phyloP scores from a whole-genome alignment of 2,888 invertebrate genomes.

The Druceiella hillmani region DNA sequence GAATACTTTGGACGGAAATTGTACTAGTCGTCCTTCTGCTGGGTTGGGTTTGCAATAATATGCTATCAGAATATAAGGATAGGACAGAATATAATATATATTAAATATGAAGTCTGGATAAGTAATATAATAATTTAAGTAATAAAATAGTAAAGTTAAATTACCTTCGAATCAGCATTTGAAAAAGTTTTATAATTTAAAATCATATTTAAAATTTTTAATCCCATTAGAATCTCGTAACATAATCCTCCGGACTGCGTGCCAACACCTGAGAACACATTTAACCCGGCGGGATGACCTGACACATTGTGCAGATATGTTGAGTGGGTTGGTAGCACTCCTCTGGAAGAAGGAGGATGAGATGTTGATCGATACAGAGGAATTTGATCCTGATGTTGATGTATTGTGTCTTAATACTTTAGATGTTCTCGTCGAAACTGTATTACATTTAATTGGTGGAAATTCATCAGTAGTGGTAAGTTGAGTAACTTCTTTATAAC shows the following conservation, averaged over 20 bases:
- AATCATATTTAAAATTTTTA: too few species aligned
- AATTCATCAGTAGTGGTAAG: slow-evolving; percentile 62
- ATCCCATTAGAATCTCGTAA: slow-evolving; percentile 86
- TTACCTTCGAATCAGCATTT: too few species aligned
- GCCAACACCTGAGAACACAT: slow-evolving; percentile 80
- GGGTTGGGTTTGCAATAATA: too few species aligned
- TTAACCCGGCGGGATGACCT: slow-evolving; percentile 77
- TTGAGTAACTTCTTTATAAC: slow-evolving; percentile 20
- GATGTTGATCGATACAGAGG: slow-evolving; percentile 34
- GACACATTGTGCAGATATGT: slow-evolving; percentile 76
- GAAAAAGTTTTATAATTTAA: too few species aligned
- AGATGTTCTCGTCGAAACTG: slow-evolving; percentile 81
- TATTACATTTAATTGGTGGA: slow-evolving; percentile 74
- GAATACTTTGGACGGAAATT: too few species aligned
- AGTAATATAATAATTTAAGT: too few species aligned
- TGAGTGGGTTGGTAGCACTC: slow-evolving; percentile 75
- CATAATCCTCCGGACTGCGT: slow-evolving; percentile 75
- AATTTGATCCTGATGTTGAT: slow-evolving; percentile 67
- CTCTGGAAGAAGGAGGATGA: slow-evolving; percentile 44
- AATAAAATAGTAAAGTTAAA: too few species aligned
- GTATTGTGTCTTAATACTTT: slow-evolving; percentile 74
- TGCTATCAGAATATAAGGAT: too few species aligned
- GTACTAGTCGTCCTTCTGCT: too few species aligned
- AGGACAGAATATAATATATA: too few species aligned
- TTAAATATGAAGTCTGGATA: too few species aligned